phyloP scores from a whole-genome alignment of 2,113 vertebrate genomes.

The Thamnaconus septentrionalis region DNA sequence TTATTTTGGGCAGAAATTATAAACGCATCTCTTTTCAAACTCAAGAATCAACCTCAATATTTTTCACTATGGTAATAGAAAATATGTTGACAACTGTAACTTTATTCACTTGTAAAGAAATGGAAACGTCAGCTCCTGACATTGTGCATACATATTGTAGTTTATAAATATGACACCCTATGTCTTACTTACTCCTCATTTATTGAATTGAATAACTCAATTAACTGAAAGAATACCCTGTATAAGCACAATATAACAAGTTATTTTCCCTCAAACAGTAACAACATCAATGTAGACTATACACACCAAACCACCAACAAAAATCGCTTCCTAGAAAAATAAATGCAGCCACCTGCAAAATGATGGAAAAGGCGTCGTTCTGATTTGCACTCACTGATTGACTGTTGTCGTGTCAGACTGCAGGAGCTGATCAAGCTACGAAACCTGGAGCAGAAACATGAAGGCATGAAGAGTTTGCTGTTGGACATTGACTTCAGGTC shows the following conservation, averaged over 20 bases:
- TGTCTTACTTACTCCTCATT: too few species aligned
- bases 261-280: background rate
- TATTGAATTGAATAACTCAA: too few species aligned
- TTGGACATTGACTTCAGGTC: conserved; percentile 97
- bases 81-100: too few species aligned
- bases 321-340: background rate
- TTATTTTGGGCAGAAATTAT: too few species aligned
- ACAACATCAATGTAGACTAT: too few species aligned
- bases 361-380: background rate
- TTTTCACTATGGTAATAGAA: too few species aligned
- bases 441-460: conserved; percentile 65
- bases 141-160: too few species aligned
- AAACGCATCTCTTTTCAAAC: too few species aligned
- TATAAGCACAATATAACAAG: background rate
- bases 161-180: too few species aligned
- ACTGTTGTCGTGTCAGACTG: conserved; percentile 76
- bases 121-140: too few species aligned
- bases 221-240: background rate
- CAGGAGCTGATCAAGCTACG: conserved; percentile 88
- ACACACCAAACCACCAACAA: background rate
- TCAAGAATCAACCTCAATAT: too few species aligned
- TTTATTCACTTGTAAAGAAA: too few species aligned
- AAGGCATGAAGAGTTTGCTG: conserved; percentile 83
- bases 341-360: background rate
- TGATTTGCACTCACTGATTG: background rate